Percentiles rank a stretch among this genome's conserved stretches.
These are phyloP conservation scores for Carassius gibelio DNA, from an alignment of 2,113 vertebrate genomes.

Conservation along the genomic window DNA sequence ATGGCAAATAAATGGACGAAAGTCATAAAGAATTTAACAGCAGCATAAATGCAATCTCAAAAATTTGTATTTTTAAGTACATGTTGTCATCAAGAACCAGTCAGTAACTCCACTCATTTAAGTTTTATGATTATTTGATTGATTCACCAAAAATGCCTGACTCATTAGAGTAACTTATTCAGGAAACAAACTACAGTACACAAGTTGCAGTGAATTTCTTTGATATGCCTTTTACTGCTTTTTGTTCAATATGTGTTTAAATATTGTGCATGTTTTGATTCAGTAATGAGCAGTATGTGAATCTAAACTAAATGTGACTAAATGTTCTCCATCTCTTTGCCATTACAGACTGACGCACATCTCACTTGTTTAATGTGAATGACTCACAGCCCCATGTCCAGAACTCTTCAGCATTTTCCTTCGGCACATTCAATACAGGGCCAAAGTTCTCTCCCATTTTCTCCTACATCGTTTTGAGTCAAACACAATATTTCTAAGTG, in stretches of 20 bases:
- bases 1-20: slow-evolving; percentile 45
- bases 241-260: background rate
- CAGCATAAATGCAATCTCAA: too few relatives aligned
- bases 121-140: background rate
- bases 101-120: background rate
- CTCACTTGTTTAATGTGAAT: slow-evolving; percentile 49
- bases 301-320: slow-evolving; percentile 16
- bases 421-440: slow-evolving; percentile 41
- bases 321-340: slow-evolving; percentile 39
- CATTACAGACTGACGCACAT: slow-evolving; percentile 53
- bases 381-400: slow-evolving; percentile 46
- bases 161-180: background rate
- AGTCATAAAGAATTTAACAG: background rate
- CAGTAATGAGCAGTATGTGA: slow-evolving; percentile 35
- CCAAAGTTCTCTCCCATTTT: slow-evolving; percentile 49
- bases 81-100: too few relatives aligned
- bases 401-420: slow-evolving; percentile 34
- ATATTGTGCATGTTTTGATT: background rate
- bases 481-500: slow-evolving; percentile 52
- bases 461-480: slow-evolving; percentile 36
- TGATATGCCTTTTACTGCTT: background rate
- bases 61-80: too few relatives aligned
- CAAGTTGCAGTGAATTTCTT: background rate
- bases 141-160: background rate
- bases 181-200: background rate